Evolutionary conservation across 2,888 invertebrate species (phyloP).

Genomic region (Melanotus villosus): DNA sequence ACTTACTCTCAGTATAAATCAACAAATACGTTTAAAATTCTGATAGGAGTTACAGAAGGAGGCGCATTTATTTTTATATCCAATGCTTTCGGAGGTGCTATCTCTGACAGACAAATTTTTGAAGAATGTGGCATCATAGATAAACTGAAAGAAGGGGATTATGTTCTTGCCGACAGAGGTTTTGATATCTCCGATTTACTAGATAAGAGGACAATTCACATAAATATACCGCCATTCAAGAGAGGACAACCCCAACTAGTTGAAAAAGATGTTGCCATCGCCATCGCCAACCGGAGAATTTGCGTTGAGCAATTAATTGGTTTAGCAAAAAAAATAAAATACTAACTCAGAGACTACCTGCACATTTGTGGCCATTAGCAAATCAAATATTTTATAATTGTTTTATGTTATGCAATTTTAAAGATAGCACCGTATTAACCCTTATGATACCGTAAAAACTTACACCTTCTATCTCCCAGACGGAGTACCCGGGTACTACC

Average conservation of each 20-base stretch:
- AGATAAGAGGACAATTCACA: background rate
- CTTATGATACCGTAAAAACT: too few species aligned
- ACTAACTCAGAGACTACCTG: background rate
- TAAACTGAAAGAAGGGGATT: background rate
- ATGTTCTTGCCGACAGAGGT: background rate
- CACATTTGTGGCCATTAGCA: background rate
- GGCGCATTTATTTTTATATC: background rate
- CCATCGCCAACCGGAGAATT: background rate
- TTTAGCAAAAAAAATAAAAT: slow-evolving; percentile 2
- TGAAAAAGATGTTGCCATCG: background rate
- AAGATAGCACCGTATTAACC: background rate
- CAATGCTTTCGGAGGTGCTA: background rate
- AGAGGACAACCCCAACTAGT: background rate
- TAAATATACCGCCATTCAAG: slow-evolving; percentile 21
- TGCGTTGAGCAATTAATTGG: background rate
- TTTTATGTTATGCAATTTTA: too few species aligned
- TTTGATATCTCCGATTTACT: background rate
- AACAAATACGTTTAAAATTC: background rate
- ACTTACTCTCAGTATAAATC: background rate
- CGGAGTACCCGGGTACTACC: too few species aligned
- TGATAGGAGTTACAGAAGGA: background rate
- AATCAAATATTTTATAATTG: background rate
- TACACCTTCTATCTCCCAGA: too few species aligned
- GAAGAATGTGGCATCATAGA: background rate
- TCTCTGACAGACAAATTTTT: background rate